Conservation (phyloP, 2,797 vertebrate genomes). For the Falco berigora region DNA sequence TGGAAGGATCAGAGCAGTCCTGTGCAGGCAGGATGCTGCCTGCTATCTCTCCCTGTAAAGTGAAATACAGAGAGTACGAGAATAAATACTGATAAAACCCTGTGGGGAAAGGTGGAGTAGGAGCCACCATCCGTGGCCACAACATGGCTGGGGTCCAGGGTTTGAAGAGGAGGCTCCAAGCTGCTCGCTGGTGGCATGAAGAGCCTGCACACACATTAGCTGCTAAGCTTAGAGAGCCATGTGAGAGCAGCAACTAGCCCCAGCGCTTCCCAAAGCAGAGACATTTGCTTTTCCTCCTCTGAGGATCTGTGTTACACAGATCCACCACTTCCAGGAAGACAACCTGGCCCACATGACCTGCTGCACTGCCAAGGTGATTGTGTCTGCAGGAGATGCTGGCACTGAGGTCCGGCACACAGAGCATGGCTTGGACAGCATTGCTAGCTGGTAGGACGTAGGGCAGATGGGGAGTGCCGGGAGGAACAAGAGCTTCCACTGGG, state of each 20-base stretch:
- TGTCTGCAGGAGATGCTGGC: not conserved
- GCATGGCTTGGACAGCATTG: not conserved
- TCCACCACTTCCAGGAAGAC: not conserved
- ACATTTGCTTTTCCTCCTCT: not conserved
- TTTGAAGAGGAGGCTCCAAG: not conserved
- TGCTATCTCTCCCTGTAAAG: not conserved
- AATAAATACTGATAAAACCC: not conserved
- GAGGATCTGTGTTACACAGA: not conserved
- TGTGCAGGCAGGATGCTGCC: not conserved
- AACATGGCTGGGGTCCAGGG: not conserved
- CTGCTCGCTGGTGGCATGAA: not conserved
- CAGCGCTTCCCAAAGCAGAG: not conserved
- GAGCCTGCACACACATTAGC: not conserved
- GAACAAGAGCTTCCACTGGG: not conserved
- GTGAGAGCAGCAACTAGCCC: not conserved
- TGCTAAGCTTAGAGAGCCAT: not conserved
- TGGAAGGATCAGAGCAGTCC: not conserved
- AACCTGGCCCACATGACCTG: not conserved
- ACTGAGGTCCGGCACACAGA: fast-evolving
- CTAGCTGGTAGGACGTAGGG: not conserved
- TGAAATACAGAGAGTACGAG: not conserved
- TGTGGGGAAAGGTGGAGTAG: not conserved
- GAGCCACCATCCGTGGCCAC: not conserved
- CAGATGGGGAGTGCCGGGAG: not conserved
- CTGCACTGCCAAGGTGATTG: not conserved